Percentiles rank a stretch among this genome's conserved stretches.
phyloP scores from a whole-genome alignment of 2,113 vertebrate species.

The Chloebia gouldiae region DNA sequence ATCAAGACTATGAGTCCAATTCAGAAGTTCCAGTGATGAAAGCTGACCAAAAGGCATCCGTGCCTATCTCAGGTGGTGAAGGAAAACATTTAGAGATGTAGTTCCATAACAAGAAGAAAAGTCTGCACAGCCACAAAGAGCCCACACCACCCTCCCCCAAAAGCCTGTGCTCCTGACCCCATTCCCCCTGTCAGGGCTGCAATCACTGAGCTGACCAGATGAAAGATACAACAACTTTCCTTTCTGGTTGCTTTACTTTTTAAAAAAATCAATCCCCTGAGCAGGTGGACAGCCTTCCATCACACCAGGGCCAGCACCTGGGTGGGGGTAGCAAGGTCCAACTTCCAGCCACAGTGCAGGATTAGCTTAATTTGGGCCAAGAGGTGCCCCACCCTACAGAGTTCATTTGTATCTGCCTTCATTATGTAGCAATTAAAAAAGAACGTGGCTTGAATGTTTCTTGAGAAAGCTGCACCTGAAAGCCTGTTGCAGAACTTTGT shows the following conservation, averaged over 20 bases:
- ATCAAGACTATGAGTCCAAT: fast-evolving
- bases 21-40: neutral
- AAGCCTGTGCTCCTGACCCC: neutral
- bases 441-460: neutral
- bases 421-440: neutral
- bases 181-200: neutral
- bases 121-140: neutral
- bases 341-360: neutral
- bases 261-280: neutral
- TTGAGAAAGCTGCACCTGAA: neutral
- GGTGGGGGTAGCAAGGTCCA: neutral
- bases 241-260: neutral
- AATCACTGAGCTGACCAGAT: fast-evolving
- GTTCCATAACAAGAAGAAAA: neutral
- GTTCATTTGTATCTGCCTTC: neutral
- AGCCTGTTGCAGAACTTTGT: neutral
- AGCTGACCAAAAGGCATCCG: neutral
- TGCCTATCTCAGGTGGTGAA: fast-evolving
- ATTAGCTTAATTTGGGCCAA: neutral
- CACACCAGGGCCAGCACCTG: neutral
- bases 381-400: neutral
- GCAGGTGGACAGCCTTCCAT: neutral
- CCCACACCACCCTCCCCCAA: neutral
- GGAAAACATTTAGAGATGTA: neutral
- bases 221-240: fast-evolving